phyloP scores from a whole-genome alignment of 1,140 invertebrate genomes.

The Pteromalus puparum region DNA sequence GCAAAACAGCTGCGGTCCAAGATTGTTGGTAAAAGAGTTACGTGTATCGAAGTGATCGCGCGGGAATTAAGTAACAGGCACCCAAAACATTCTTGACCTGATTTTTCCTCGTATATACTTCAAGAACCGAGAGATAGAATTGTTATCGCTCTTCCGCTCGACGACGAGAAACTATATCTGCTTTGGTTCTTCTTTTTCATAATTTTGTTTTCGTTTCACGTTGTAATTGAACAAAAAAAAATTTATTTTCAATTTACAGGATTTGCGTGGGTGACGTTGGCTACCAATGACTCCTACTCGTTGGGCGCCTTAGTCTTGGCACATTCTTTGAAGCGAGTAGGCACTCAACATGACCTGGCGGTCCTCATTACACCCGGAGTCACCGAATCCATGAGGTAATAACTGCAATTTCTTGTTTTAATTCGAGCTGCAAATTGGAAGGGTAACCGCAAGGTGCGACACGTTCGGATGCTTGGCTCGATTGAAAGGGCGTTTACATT shows the following conservation, averaged over 20 bases:
- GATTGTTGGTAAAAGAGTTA: too few relatives aligned
- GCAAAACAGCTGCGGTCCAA: too few relatives aligned
- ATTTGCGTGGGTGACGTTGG: conserved; percentile 95
- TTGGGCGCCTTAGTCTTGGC: conserved; percentile 94
- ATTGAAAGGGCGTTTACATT: conserved; percentile 31
- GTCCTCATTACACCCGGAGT: conserved; percentile 92
- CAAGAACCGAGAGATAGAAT: too few relatives aligned
- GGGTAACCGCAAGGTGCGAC: not conserved
- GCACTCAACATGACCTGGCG: conserved; percentile 85
- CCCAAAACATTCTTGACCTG: too few relatives aligned
- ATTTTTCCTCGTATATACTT: too few relatives aligned
- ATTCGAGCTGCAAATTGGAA: not conserved
- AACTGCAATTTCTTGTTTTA: not conserved
- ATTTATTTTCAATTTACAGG: conserved; percentile 69
- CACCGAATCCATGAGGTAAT: conserved; percentile 88
- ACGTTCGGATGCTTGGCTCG: conserved; percentile 7
- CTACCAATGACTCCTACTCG: conserved; percentile 96
- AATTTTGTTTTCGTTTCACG: too few relatives aligned
- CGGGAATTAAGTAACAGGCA: too few relatives aligned
- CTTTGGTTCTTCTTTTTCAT: too few relatives aligned
- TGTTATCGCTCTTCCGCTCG: too few relatives aligned
- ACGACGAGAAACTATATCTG: too few relatives aligned
- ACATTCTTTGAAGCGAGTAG: conserved; percentile 86
- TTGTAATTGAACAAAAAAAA: not conserved
- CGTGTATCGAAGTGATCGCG: too few relatives aligned